These are phyloP conservation scores for Sebastes vulpes DNA, from an alignment of 2,797 vertebrate genomes.

Conservation along the genomic window DNA sequence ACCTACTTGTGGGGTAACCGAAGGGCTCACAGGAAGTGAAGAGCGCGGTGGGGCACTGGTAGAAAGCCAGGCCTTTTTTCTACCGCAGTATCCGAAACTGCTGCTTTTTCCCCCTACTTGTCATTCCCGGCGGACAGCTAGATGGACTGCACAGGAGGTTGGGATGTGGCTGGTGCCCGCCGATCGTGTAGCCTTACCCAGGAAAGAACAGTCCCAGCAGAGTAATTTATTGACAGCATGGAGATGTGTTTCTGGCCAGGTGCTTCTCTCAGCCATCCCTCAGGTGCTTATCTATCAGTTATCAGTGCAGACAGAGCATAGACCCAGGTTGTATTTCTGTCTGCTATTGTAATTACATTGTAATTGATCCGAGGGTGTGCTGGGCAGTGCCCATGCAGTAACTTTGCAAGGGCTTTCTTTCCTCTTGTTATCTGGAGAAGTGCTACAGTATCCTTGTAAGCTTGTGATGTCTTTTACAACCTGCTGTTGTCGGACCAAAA, in stretches of 20 bases:
- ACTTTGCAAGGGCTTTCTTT: constrained; percentile 54
- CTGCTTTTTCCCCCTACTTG: constrained; percentile 12
- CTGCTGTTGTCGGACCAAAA: neutral
- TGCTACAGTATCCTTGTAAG: constrained; percentile 24
- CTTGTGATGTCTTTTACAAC: constrained; percentile 21
- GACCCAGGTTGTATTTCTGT: constrained; percentile 80
- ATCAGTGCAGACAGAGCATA: constrained; percentile 77
- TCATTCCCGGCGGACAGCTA: constrained; percentile 51
- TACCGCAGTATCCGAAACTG: constrained; percentile 46
- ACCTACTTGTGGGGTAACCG: constrained; percentile 21
- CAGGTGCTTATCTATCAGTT: constrained; percentile 82
- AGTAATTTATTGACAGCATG: constrained; percentile 75
- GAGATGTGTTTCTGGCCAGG: constrained; percentile 76
- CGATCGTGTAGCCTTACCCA: constrained; percentile 63
- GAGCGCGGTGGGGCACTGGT: neutral
- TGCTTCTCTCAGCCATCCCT: constrained; percentile 78
- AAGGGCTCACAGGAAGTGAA: constrained; percentile 16
- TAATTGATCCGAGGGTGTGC: constrained; percentile 76
- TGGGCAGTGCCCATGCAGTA: constrained; percentile 56
- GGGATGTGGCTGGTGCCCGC: constrained; percentile 57
- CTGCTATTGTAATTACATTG: constrained; percentile 84
- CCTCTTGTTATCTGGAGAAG: constrained; percentile 54
- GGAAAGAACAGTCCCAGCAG: constrained; percentile 67
- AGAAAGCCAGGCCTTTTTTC: constrained; percentile 1
- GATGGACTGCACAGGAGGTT: constrained; percentile 60